Base-by-base conservation (phyloP, 2,113 vertebrate genomes). In the Hyperopisus bebe region DNA sequence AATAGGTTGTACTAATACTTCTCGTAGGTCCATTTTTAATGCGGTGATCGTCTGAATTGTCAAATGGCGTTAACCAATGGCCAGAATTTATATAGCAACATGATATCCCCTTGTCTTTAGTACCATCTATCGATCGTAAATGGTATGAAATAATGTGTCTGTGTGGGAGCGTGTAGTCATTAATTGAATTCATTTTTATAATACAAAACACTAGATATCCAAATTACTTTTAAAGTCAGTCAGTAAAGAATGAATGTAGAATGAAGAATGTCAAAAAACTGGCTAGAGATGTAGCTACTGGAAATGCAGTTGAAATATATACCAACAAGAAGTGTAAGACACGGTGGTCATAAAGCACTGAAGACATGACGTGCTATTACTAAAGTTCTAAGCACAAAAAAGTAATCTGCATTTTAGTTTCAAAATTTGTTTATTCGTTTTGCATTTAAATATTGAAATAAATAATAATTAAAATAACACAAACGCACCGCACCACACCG, bases 81-180 rank as follows among this genome's bases (percentile, higher is more conserved):
- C 13, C 44, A n/a, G 44, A 11, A 50, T 47, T 47, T 47, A 86
- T 48, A 48, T 50, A 47, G 21, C 48, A 46, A 46, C n/a, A 86
- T 19, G 70, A 66, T 13, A 70, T 80, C 8, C 35, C 44, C 83
- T 86, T 86, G 47, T 86, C 10, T 86, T 86, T 48, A 50, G 46
- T 86, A 86, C 83, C 83, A 86, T 50, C 83, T 86, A 86, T 86
- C 83, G 83, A 50, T 47, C 47, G 9, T 48, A 86, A 86, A 86
- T 86, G 83, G 83, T 27, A 86, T 27, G 39, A 85, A 85, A 80
- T 42, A 39, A 80, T 80, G 1, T 80, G 74, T 42, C 35, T 80
- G 35, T 35, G 74, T 80, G 74, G 74, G 74, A 42, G 74, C 74
- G 39, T 19, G 6, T 39, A 42, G 39, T 39, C 31, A 77, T 35